Conservation (phyloP, 2,888 invertebrate species). For the Aleiodes alternator region DNA sequence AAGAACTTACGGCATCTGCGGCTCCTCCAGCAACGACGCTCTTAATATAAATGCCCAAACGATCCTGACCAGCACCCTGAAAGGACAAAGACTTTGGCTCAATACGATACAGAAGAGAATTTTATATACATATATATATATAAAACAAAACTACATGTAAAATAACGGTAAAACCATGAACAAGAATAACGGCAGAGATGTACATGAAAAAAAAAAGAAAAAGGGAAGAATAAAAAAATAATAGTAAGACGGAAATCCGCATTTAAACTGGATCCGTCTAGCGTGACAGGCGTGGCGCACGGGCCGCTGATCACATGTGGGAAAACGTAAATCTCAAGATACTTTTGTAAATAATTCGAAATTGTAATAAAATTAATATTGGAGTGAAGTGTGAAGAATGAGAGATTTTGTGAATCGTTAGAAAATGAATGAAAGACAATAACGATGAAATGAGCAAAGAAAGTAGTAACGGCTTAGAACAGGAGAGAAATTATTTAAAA, state of each 20-base stretch:
- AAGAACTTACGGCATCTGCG: slow-evolving; percentile 82
- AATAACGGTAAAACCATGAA: slow-evolving; percentile 57
- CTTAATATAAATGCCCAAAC: slow-evolving; percentile 98
- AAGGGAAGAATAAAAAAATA: slow-evolving; percentile 38
- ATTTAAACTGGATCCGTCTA: slow-evolving; percentile 56
- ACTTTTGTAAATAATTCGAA: not conserved
- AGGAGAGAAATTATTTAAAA: too few species aligned
- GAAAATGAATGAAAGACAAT: too few species aligned
- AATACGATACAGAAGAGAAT: slow-evolving; percentile 38
- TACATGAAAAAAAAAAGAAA: slow-evolving; percentile 25
- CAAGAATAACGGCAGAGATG: slow-evolving; percentile 47
- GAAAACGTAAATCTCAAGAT: slow-evolving; percentile 46
- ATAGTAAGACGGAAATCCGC: slow-evolving; percentile 55
- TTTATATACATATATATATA: slow-evolving; percentile 23
- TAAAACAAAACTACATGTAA: slow-evolving; percentile 39
- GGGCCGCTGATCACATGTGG: slow-evolving; percentile 53
- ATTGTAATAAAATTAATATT: too few species aligned
- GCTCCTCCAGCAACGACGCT: slow-evolving; percentile 97
- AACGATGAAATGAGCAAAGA: too few species aligned
- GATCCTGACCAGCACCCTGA: slow-evolving; percentile 86
- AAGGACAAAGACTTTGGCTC: slow-evolving; percentile 59
- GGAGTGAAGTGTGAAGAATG: too few species aligned
- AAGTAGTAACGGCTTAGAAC: too few species aligned
- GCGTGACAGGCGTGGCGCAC: slow-evolving; percentile 56
- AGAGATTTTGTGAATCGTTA: too few species aligned